Evolutionary conservation across 2,797 vertebrate genomes (phyloP).

Genomic region (Karalla daura): DNA sequence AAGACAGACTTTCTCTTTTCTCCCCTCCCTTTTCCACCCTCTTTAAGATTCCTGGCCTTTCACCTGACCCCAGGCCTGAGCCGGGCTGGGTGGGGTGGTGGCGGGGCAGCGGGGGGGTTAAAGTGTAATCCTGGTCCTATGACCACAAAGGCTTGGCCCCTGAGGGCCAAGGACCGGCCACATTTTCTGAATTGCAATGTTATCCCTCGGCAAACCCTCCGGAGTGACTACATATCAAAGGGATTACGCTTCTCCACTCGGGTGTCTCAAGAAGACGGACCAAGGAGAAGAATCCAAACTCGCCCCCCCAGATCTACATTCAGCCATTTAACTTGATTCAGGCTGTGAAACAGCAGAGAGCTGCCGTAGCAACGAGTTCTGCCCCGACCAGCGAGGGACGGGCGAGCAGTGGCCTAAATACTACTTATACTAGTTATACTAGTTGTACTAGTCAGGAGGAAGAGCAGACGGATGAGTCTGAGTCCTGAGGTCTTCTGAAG

Average conservation of each 20-base stretch:
- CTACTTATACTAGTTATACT: too few relatives aligned
- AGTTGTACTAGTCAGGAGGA: too few relatives aligned
- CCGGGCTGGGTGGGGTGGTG: slow-evolving; percentile 28
- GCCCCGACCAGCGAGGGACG: too few relatives aligned
- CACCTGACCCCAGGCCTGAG: slow-evolving; percentile 81
- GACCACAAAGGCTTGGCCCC: slow-evolving; percentile 85
- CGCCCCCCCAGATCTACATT: too few relatives aligned
- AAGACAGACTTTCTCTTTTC: slow-evolving; percentile 55
- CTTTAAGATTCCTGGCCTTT: slow-evolving; percentile 85
- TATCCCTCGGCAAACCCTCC: slow-evolving; percentile 71
- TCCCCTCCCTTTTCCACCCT: slow-evolving; percentile 43
- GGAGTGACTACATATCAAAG: slow-evolving; percentile 72
- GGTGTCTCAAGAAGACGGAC: slow-evolving; percentile 43
- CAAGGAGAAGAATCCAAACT: slow-evolving; percentile 42
- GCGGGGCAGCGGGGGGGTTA: slow-evolving; percentile 74
- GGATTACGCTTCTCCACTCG: slow-evolving; percentile 55
- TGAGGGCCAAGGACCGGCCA: slow-evolving; percentile 78
- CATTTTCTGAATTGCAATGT: slow-evolving; percentile 86
- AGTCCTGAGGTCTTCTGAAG: too few relatives aligned
- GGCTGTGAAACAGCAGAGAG: too few relatives aligned
- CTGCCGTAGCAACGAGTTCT: too few relatives aligned
- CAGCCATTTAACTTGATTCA: too few relatives aligned
- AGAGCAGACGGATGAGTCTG: too few relatives aligned
- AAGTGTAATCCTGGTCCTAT: slow-evolving; percentile 87
- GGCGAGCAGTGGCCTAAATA: too few relatives aligned